Conservation (phyloP, 2,113 vertebrate species). For the Hiodon tergisus region DNA sequence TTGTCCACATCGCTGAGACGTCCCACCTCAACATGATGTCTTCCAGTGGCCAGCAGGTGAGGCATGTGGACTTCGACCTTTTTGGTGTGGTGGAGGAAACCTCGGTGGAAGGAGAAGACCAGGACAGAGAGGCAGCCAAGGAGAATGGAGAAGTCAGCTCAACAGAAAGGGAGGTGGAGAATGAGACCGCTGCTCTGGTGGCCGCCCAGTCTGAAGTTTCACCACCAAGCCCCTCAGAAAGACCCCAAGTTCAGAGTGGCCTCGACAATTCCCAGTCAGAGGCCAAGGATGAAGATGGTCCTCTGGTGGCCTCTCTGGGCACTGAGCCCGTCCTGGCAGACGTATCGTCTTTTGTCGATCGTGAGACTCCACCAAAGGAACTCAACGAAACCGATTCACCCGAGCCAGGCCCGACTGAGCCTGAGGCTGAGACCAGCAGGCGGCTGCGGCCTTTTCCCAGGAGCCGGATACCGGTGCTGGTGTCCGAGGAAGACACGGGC, state of each 20-base stretch:
- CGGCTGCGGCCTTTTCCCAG: constrained; percentile 45
- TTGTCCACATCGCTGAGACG: constrained; percentile 81
- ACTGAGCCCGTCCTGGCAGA: constrained; percentile 29
- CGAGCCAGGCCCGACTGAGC: background rate
- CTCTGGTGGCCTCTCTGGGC: background rate
- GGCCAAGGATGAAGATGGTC: constrained; percentile 20
- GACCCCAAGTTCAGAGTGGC: constrained; percentile 35
- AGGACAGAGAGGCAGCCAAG: constrained; percentile 39
- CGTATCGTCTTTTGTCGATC: background rate
- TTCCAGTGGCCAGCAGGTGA: constrained; percentile 60
- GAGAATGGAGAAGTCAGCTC: constrained; percentile 52
- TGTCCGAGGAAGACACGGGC: constrained; percentile 79
- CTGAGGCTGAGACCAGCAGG: constrained; percentile 30
- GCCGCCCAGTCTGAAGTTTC: constrained; percentile 38
- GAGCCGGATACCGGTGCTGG: constrained; percentile 75
- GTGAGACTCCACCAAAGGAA: constrained; percentile 33
- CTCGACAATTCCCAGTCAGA: constrained; percentile 17
- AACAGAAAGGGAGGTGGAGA: constrained; percentile 36
- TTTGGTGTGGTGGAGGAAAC: constrained; percentile 50
- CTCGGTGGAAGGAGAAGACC: constrained; percentile 45
- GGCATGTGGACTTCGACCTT: constrained; percentile 53
- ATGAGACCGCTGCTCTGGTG: constrained; percentile 45
- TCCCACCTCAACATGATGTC: constrained; percentile 80
- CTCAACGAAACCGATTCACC: constrained; percentile 32
- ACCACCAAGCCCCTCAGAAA: constrained; percentile 39